Evolutionary conservation across 2,888 invertebrate genomes (phyloP).

Genomic region (Ectemnius continuus): DNA sequence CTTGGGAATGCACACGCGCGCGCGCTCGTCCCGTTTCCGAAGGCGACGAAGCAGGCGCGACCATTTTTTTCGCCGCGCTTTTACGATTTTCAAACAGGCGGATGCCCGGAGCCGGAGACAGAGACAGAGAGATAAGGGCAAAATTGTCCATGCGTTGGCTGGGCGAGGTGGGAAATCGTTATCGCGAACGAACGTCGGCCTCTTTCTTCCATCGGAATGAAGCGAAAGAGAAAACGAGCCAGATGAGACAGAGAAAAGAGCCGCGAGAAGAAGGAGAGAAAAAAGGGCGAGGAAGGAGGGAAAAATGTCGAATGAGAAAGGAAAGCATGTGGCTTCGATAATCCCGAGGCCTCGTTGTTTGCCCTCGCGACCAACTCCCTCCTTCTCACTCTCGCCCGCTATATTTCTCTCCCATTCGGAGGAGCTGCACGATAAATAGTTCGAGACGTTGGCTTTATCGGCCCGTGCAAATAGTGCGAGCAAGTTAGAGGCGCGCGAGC

Average conservation of each 20-base stretch:
- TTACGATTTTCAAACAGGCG: conserved; percentile 66
- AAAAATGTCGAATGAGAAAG: conserved; percentile 20
- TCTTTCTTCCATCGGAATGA: neutral
- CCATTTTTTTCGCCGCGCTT: conserved; percentile 41
- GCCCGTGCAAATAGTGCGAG: conserved; percentile 62
- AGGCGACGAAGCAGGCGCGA: conserved; percentile 14
- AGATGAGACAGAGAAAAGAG: neutral
- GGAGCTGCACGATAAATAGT: conserved; percentile 51
- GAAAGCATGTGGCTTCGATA: conserved; percentile 34
- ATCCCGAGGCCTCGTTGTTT: conserved; percentile 44
- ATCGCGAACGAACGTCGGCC: conserved; percentile 40
- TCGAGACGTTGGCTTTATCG: conserved; percentile 61
- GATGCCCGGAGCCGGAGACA: conserved; percentile 6
- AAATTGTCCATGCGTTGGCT: conserved; percentile 13
- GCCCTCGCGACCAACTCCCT: conserved; percentile 8
- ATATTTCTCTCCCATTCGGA: neutral
- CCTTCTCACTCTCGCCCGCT: conserved; percentile 18
- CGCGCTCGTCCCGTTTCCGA: conserved; percentile 12
- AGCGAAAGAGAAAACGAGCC: neutral
- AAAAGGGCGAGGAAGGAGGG: neutral
- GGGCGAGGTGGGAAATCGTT: conserved; percentile 52
- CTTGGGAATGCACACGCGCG: neutral
- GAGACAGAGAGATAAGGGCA: conserved; percentile 42
- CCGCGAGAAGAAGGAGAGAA: neutral
- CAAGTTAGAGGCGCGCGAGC: conserved; percentile 45